Evolutionary conservation across 2,888 invertebrate species (phyloP).

Genomic region (Drosophila nr. perissopoda): DNA sequence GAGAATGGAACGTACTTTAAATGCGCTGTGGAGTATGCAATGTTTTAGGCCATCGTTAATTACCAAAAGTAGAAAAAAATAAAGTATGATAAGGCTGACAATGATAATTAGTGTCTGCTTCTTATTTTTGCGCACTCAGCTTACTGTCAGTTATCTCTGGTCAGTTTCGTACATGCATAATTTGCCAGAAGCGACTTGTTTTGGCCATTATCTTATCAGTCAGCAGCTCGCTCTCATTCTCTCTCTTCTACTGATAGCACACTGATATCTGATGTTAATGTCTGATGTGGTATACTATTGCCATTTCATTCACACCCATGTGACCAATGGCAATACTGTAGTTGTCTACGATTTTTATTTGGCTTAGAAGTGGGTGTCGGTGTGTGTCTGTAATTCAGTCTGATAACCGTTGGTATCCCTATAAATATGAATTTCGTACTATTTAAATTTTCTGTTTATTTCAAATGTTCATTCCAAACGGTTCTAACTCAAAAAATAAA

Average conservation of each 20-base stretch:
- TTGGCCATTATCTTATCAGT: conserved; percentile 57
- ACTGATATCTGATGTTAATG: conserved; percentile 53
- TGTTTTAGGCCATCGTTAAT: conserved; percentile 22
- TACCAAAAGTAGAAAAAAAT: neutral
- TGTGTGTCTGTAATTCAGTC: conserved; percentile 17
- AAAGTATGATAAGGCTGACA: neutral
- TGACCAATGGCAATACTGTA: conserved; percentile 26
- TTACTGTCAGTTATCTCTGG: conserved; percentile 32
- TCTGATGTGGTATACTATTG: conserved; percentile 22
- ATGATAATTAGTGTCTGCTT: conserved; percentile 8
- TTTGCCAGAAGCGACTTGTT: conserved; percentile 18
- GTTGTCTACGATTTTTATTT: conserved; percentile 31
- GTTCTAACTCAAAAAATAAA: conserved; percentile 3
- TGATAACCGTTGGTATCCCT: conserved; percentile 36
- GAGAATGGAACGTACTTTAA: neutral
- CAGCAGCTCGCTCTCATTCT: neutral
- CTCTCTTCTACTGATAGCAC: conserved; percentile 29
- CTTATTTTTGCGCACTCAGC: conserved; percentile 10
- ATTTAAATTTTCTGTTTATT: conserved; percentile 72
- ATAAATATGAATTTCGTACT: conserved; percentile 71
- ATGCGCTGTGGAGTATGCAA: conserved; percentile 58
- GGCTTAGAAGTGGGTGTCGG: conserved; percentile 2
- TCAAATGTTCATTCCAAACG: conserved; percentile 49
- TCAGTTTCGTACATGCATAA: conserved; percentile 47
- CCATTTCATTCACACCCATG: conserved; percentile 27